Evolutionary conservation across 2,888 invertebrate genomes (phyloP), one percentile per base, ranked within the genome.

Genomic region (Lycaena phlaeas): DNA sequence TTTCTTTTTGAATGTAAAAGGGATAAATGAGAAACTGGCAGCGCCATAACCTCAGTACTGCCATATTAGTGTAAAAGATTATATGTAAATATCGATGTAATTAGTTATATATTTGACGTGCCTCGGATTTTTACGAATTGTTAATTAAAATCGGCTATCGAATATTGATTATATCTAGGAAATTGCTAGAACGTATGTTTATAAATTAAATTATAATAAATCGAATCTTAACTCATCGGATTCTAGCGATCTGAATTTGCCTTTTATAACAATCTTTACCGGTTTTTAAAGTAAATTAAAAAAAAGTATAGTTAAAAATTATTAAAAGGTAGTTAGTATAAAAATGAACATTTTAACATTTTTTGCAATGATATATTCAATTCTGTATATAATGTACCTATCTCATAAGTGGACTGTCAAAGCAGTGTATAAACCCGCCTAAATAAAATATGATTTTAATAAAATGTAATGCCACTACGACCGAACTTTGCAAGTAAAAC

Each of bases 111-210:
- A 79, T 74, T 71, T 73, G 73, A 79, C 73, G 82, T 82, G 81
- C 81, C 81, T 81, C 76, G 70, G 70, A 78, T 69, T 76, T 78
- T 75, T 74, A 63, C 70, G 66, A 64, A 75, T 68, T 69, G 76
- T 75, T 76, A 9, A 9, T 22, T 22, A 7, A 5, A 22, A 22
- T 22, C 9, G 22, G 9, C 22, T 22, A 9, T 22, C 22, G 22
- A 22, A 22, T 22, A 22, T 7, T 9, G 22, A 22, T 22, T 7
- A 22, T 22, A 22, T 7, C 7, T 22, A 22, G 22, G 22, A 22
- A 22, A 22, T 22, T 22, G 2, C 2, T 22, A 22, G 22, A 22
- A n/a, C n/a, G n/a, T n/a, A n/a, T n/a, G n/a, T n/a, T n/a, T n/a
- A n/a, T n/a, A n/a, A n/a, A n/a, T n/a, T n/a, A n/a, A n/a, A n/a